Evolutionary conservation across 2,113 vertebrate genomes (phyloP), one percentile per base, ranked within the genome.

Genomic region (Furnarius figulus): DNA sequence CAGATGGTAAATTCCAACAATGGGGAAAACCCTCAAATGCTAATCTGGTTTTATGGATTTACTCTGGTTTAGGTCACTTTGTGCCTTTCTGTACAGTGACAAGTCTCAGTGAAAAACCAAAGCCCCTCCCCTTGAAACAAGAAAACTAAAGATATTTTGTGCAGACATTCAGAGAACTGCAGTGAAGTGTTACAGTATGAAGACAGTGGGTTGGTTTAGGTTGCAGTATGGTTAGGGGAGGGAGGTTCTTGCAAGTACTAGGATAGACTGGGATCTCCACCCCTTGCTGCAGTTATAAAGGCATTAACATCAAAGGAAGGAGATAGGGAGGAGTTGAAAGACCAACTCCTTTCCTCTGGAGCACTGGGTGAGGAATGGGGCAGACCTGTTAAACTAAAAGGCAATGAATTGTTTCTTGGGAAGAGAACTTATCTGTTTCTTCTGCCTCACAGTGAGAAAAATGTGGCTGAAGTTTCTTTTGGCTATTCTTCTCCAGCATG

Each of bases 251-350:
- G 53, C 28, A 62, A 74, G 55, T 17, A 74, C 25, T 50, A 27
- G 52, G 58, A 40, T 27, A 80, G 40, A 75, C 65, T 53, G 42
- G 52, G n/a, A 89, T 87, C 96, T 91, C 80, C 89, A 88, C 90
- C 93, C 85, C 91, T 91, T 81, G 56, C 77, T 93, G 58, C 47
- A 80, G 12, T 87, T 96, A 97, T 96, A 97, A 97, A 97, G 87
- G 76, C 80, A 79, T 70, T 78, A 63, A 22, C 61, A 77, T 50
- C 68, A 63, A 77, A 72, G 47, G 65, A 96, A 66, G 20, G 50
- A 88, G 37, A 2, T 30, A 62, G 68, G 59, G 46, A 91, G 79
- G 88, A 93, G 71, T 9, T 39, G 59, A 76, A 72, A 31, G 39
- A 7, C 5, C 1, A 18, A 13, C 24, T 95, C 44, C 44, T 94